Percentiles rank a stretch among this genome's conserved stretches.
phyloP scores from a whole-genome alignment of 2,113 vertebrate genomes.

The Oxyura jamaicensis region DNA sequence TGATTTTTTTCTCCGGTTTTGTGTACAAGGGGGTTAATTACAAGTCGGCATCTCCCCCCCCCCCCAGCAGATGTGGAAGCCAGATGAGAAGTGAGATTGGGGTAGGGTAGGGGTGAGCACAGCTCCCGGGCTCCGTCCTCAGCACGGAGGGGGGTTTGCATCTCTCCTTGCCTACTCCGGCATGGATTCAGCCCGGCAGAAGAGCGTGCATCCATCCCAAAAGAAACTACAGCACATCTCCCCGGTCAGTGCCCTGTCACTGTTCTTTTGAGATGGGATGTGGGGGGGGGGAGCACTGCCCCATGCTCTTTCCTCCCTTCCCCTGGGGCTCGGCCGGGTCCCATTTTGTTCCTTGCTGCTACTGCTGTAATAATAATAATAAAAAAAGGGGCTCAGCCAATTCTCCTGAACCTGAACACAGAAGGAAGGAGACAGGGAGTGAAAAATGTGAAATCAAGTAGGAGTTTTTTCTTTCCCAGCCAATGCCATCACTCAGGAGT shows the following conservation, averaged over 20 bases:
- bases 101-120: background rate
- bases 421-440: constrained; percentile 35
- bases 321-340: constrained; percentile 18
- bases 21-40: background rate
- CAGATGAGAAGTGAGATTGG: background rate
- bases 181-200: fast-evolving
- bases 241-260: background rate
- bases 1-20: constrained; percentile 2
- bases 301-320: constrained; percentile 30
- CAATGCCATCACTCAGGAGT: fast-evolving
- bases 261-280: background rate
- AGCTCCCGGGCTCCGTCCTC: background rate
- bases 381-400: constrained; percentile 42
- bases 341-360: background rate
- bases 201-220: background rate
- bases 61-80: background rate
- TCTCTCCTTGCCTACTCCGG: background rate
- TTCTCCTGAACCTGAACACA: constrained; percentile 31
- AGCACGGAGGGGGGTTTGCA: background rate
- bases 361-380: background rate
- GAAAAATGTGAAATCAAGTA: constrained; percentile 56
- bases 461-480: background rate
- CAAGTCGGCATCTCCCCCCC: background rate
- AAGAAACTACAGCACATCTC: background rate
- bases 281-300: background rate